A percentile compares a stretch with the other conserved stretches of the same genome.
phyloP scores from a whole-genome alignment of 2,888 invertebrate species.

The Zelleria hepariella region DNA sequence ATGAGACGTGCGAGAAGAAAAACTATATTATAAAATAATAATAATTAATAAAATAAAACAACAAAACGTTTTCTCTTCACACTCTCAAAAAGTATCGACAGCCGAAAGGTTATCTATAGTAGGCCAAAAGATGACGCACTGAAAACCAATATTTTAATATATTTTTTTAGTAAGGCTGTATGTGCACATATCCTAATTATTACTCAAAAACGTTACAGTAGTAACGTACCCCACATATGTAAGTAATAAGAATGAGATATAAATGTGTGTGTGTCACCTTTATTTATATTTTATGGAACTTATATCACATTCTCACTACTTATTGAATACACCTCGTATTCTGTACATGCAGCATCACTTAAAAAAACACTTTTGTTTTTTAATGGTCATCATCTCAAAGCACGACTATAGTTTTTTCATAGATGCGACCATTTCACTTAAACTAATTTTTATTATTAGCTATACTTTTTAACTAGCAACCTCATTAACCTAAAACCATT shows the following conservation, averaged over 20 bases:
- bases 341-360: no score
- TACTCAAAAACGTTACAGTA: no score
- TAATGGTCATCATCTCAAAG: background rate
- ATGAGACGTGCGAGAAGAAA: constrained; percentile 43
- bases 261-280: no score
- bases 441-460: background rate
- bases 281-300: no score
- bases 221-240: no score
- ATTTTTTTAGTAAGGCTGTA: no score
- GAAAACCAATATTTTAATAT: no score
- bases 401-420: background rate
- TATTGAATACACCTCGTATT: no score
- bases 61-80: background rate
- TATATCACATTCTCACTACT: no score
- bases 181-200: no score
- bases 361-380: no score
- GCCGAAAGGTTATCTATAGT: background rate
- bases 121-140: background rate
- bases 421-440: background rate
- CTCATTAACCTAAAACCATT: background rate
- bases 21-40: constrained; percentile 31
- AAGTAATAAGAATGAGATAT: no score
- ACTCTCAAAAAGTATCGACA: background rate
- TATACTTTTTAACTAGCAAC: background rate
- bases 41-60: background rate